Conservation (phyloP, 37 sponge, comb jelly and placozoan species). For the Theonella swinhoei region DNA sequence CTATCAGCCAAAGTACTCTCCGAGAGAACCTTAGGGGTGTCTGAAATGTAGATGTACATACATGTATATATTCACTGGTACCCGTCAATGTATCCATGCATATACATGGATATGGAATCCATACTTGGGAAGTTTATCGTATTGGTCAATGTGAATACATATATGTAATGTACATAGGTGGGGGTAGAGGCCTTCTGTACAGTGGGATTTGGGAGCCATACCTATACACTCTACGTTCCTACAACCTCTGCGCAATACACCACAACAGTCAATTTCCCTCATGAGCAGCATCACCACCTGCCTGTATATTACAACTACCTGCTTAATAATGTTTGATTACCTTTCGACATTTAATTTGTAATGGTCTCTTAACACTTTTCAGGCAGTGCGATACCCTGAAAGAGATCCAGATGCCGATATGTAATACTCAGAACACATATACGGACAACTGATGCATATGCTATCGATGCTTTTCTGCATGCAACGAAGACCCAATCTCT, state of each 20-base stretch:
- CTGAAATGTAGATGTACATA: background rate
- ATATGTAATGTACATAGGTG: background rate
- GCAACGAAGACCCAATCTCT: too few relatives aligned
- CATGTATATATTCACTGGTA: background rate
- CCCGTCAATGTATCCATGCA: background rate
- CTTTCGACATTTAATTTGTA: background rate
- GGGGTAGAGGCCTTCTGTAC: background rate
- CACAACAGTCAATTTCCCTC: background rate
- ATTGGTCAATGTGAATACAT: background rate
- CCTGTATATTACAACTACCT: too few relatives aligned
- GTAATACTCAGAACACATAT: too few relatives aligned
- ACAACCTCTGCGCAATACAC: background rate
- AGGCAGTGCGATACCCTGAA: background rate
- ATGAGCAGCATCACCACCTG: background rate
- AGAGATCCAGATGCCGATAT: background rate
- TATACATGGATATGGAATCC: background rate
- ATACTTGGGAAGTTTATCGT: background rate
- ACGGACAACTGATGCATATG: too few relatives aligned
- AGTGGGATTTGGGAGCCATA: too few relatives aligned
- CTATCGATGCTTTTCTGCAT: too few relatives aligned
- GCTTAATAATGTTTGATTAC: background rate
- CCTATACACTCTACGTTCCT: background rate
- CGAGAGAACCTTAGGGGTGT: background rate
- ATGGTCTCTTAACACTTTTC: background rate
- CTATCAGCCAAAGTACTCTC: background rate